These are phyloP conservation scores for Atlantisia rogersi DNA, from an alignment of 2,113 vertebrate species.

Conservation along the genomic window DNA sequence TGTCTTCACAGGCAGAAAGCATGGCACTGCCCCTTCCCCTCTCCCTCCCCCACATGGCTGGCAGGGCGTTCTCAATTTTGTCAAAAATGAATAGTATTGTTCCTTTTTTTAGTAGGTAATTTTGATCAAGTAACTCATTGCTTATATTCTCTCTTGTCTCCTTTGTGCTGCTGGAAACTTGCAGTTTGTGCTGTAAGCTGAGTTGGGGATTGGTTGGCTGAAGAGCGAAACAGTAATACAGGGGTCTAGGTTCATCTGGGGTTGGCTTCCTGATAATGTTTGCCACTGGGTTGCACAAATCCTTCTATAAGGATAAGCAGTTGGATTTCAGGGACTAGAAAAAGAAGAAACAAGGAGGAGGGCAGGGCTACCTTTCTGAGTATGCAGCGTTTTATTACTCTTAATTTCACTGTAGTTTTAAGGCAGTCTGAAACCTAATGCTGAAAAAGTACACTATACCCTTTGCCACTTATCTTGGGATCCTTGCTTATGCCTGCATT, in stretches of 20 bases:
- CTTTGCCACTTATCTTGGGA: accelerated
- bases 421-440: background rate
- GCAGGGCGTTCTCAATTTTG: background rate
- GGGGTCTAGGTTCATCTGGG: background rate
- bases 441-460: background rate
- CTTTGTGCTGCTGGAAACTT: background rate
- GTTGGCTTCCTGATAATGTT: background rate
- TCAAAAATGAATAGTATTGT: background rate
- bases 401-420: background rate
- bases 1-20: background rate
- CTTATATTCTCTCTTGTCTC: background rate
- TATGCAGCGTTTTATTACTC: background rate
- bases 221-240: background rate
- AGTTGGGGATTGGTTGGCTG: background rate
- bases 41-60: background rate
- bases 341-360: background rate
- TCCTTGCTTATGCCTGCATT: background rate
- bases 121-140: background rate
- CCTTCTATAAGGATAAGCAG: background rate
- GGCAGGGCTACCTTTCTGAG: background rate
- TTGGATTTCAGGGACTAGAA: background rate
- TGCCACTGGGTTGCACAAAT: background rate
- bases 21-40: background rate
- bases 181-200: background rate
- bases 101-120: background rate